phyloP scores from a whole-genome alignment of 2,888 invertebrate genomes.

The Bursaphelenchus okinawaensis region DNA sequence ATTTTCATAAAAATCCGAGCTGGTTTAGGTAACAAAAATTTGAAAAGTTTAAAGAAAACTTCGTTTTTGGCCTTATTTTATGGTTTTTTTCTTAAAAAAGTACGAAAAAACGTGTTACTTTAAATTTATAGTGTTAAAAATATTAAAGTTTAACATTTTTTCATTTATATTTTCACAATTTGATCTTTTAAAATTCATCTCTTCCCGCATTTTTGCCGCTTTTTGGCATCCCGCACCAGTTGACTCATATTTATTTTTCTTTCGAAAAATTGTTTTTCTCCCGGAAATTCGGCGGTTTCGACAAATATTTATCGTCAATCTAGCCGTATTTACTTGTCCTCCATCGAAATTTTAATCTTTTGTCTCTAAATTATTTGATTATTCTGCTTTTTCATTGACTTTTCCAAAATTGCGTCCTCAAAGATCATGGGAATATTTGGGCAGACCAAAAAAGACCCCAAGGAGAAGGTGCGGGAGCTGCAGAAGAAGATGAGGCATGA shows the following conservation, averaged over 20 bases:
- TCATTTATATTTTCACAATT: too few relatives aligned
- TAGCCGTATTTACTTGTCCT: neutral
- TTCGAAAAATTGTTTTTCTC: neutral
- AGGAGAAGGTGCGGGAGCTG: conserved; percentile 79
- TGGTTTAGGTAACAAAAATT: too few relatives aligned
- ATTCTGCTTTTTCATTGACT: too few relatives aligned
- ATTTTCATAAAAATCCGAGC: too few relatives aligned
- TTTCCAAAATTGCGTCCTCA: conserved; percentile 1
- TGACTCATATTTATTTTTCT: neutral
- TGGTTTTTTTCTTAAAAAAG: too few relatives aligned
- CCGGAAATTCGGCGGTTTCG: neutral
- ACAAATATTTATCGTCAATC: neutral
- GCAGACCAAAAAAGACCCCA: conserved; percentile 54
- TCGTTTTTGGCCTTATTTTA: too few relatives aligned
- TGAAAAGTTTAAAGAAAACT: too few relatives aligned
- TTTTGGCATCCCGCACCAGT: neutral
- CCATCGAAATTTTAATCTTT: neutral
- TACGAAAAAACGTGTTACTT: too few relatives aligned
- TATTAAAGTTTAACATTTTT: too few relatives aligned
- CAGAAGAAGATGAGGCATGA: conserved; percentile 88
- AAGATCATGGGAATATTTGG: conserved; percentile 58
- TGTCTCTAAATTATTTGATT: too few relatives aligned
- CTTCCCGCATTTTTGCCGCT: neutral
- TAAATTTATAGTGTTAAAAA: too few relatives aligned
- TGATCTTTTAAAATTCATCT: neutral